Evolutionary conservation across 1,140 invertebrate species (phyloP).

Genomic region (Nasonia vitripennis): DNA sequence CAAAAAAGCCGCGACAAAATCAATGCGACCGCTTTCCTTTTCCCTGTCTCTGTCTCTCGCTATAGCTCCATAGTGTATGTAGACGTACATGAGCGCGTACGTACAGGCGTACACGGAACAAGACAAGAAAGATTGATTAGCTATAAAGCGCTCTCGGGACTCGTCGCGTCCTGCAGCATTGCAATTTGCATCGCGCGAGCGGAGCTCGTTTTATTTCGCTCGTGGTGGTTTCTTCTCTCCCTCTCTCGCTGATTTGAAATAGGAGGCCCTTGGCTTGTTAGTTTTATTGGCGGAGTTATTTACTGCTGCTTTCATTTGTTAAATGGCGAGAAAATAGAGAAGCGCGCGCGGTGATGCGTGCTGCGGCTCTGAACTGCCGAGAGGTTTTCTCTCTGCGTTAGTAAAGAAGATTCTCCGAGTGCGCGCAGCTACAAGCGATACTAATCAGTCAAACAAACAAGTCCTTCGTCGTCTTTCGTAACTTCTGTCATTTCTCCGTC

Average conservation of each 20-base stretch:
- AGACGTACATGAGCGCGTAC: background rate
- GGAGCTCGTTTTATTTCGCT: background rate
- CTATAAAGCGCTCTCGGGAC: conserved; percentile 18
- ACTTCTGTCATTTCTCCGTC: no score
- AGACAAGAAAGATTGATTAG: conserved; percentile 39
- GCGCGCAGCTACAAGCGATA: no score
- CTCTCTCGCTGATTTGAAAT: conserved; percentile 4
- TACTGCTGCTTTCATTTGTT: conserved; percentile 4
- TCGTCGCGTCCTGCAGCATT: background rate
- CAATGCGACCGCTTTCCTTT: conserved; percentile 2
- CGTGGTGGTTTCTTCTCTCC: background rate
- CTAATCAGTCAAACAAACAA: no score
- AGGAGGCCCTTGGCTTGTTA: background rate
- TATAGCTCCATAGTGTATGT: no score
- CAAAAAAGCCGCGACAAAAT: background rate
- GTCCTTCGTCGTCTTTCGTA: no score
- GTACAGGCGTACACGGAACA: background rate
- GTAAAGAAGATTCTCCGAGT: no score
- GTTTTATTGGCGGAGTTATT: background rate
- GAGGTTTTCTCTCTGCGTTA: no score
- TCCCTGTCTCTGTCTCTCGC: no score
- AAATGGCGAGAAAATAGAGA: background rate
- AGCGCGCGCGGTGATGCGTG: background rate
- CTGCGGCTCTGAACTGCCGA: background rate
- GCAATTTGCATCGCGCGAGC: conserved; percentile 27